Evolutionary conservation across 1,140 invertebrate genomes (phyloP).

Genomic region (Magallana angulata): DNA sequence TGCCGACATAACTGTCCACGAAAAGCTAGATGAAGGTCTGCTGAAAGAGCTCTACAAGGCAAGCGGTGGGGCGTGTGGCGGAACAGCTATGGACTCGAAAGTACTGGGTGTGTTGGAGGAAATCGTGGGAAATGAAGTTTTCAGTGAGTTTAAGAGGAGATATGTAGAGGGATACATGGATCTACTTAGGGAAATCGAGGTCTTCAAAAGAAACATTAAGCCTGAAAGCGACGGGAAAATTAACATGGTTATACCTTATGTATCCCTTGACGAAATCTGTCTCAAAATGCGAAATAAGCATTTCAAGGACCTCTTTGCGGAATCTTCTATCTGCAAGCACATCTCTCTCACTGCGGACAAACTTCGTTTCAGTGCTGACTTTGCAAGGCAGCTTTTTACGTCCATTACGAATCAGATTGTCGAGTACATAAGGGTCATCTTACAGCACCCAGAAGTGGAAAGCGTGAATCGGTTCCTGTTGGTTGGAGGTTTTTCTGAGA

Average conservation of each 20-base stretch:
- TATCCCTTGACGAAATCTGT: not conserved
- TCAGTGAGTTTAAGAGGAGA: conserved; percentile 44
- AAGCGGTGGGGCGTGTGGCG: conserved; percentile 61
- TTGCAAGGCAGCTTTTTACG: conserved; percentile 39
- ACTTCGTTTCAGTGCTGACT: conserved; percentile 27
- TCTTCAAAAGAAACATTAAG: conserved; percentile 47
- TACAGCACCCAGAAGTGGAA: conserved; percentile 40
- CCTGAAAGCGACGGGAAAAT: conserved; percentile 31
- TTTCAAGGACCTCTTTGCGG: not conserved
- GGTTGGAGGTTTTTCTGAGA: conserved; percentile 64
- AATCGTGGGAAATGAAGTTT: conserved; percentile 46
- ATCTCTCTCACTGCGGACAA: conserved; percentile 20
- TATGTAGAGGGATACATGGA: conserved; percentile 48
- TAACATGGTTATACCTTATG: not conserved
- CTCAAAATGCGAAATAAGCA: not conserved
- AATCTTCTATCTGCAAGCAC: not conserved
- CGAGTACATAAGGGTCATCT: conserved; percentile 52
- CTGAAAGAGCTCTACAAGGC: conserved; percentile 58
- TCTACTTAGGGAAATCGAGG: conserved; percentile 55
- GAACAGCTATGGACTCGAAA: conserved; percentile 53
- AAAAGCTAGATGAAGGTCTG: conserved; percentile 47
- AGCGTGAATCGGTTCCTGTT: conserved; percentile 52
- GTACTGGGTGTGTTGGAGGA: conserved; percentile 44
- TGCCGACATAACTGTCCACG: conserved; percentile 59
- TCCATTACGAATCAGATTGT: conserved; percentile 49